Conservation (phyloP, 1,140 invertebrate genomes). For the Drosophila funebris region DNA sequence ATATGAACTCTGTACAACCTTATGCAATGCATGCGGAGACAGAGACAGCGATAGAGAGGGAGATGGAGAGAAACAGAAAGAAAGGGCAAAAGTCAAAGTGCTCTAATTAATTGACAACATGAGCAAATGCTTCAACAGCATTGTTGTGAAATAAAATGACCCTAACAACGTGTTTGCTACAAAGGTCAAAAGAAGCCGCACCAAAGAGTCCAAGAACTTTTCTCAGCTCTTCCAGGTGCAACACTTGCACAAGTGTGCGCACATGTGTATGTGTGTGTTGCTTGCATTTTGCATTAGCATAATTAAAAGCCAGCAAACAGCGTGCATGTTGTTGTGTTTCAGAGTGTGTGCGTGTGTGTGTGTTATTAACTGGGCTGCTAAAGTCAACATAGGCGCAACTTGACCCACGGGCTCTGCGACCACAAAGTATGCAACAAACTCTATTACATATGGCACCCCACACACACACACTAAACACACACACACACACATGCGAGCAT, state of each 20-base stretch:
- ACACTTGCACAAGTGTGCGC: slow-evolving; percentile 41
- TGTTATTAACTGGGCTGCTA: slow-evolving; percentile 58
- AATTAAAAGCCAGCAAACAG: slow-evolving; percentile 73
- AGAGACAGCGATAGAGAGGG: neutral
- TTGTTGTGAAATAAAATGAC: slow-evolving; percentile 44
- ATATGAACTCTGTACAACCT: neutral
- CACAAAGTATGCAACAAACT: slow-evolving; percentile 65
- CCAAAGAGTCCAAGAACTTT: slow-evolving; percentile 49
- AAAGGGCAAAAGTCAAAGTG: slow-evolving; percentile 1
- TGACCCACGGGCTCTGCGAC: slow-evolving; percentile 62
- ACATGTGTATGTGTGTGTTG: slow-evolving; percentile 11
- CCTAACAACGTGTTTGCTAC: slow-evolving; percentile 1
- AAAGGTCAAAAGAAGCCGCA: slow-evolving; percentile 21
- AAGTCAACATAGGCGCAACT: slow-evolving; percentile 63
- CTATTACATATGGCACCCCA: slow-evolving; percentile 51
- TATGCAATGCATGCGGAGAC: neutral
- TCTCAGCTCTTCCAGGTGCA: slow-evolving; percentile 40
- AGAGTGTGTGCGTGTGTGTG: neutral
- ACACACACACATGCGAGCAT: slow-evolving; percentile 17
- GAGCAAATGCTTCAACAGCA: slow-evolving; percentile 31
- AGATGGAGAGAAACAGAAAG: neutral
- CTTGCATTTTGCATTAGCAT: slow-evolving; percentile 74
- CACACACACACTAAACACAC: neutral
- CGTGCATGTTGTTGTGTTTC: neutral
- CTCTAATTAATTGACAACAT: slow-evolving; percentile 53